These are phyloP conservation scores for Antheraea assamensis DNA, from an alignment of 2,888 invertebrate genomes.

Conservation along the genomic window DNA sequence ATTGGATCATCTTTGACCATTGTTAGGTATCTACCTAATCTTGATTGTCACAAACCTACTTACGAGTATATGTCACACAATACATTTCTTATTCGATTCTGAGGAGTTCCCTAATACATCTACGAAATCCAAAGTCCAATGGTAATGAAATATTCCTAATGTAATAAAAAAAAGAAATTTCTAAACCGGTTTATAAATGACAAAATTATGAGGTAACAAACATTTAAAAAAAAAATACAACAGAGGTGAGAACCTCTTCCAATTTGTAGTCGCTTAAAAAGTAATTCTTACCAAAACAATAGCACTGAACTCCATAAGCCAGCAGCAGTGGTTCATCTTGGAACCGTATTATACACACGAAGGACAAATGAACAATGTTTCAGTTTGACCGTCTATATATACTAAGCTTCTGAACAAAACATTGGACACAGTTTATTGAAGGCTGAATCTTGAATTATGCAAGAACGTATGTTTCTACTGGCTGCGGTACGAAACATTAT, in stretches of 20 bases:
- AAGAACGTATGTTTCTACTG: background rate
- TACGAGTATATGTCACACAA: no score
- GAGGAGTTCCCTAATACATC: no score
- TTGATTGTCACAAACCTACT: no score
- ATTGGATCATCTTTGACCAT: no score
- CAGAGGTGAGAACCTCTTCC: background rate
- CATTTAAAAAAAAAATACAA: background rate
- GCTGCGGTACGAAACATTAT: background rate
- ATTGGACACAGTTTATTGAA: conserved; percentile 8
- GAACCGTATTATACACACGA: background rate
- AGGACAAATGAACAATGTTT: background rate
- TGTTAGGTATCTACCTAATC: no score
- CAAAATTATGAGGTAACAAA: no score
- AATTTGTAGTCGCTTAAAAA: background rate
- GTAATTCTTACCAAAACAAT: conserved; percentile 5
- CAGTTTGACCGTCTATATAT: conserved; percentile 3
- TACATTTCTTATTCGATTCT: no score
- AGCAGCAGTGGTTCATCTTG: background rate
- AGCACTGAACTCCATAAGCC: background rate
- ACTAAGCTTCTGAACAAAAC: background rate
- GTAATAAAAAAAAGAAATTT: no score
- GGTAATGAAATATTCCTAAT: no score
- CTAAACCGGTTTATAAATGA: no score
- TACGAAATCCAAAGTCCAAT: no score
- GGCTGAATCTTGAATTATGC: background rate